These are phyloP conservation scores for Syngnathus typhle DNA, from an alignment of 2,113 vertebrate species.

Conservation along the genomic window DNA sequence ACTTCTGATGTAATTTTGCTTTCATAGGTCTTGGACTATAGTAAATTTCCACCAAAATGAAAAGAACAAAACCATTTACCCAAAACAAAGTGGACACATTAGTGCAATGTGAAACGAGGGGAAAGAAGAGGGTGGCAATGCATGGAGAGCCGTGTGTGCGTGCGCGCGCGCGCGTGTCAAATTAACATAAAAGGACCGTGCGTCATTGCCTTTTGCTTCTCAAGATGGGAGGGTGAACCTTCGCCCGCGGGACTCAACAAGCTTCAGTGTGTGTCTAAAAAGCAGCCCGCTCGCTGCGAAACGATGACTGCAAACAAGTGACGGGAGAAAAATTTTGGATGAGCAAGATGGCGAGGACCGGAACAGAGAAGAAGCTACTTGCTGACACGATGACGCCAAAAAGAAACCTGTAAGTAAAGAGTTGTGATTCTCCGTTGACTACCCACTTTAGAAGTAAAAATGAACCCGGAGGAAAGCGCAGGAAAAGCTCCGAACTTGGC, in stretches of 20 bases:
- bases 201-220: not conserved
- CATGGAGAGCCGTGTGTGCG: too few species aligned
- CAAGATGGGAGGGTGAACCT: not conserved
- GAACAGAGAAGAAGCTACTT: not conserved
- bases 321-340: not conserved
- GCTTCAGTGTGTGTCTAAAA: not conserved
- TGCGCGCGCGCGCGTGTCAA: not conserved
- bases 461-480: slow-evolving; percentile 25
- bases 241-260: not conserved
- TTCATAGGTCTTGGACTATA: not conserved
- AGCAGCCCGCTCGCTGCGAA: not conserved
- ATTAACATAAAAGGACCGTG: not conserved
- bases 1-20: not conserved
- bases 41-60: too few species aligned
- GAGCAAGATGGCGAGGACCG: not conserved
- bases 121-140: too few species aligned
- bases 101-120: too few species aligned
- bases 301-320: not conserved
- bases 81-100: too few species aligned
- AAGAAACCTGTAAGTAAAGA: not conserved
- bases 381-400: not conserved
- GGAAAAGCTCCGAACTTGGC: slow-evolving; percentile 58
- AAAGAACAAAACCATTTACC: too few species aligned
- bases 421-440: not conserved
- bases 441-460: slow-evolving; percentile 1